Conservation (phyloP, 2,888 invertebrate genomes). For the Noctua janthina region DNA sequence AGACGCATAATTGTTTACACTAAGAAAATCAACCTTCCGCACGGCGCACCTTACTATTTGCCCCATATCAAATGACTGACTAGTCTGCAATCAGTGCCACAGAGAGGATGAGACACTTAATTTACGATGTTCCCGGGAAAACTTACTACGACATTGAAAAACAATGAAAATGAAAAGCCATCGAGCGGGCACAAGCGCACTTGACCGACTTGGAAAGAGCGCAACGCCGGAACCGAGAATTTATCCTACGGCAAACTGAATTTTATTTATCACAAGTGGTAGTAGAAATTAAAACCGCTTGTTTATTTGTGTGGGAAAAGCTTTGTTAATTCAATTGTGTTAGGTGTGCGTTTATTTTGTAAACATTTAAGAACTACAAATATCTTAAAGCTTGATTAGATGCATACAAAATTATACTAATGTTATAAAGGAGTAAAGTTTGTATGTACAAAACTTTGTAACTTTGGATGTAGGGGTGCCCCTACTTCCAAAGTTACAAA, state of each 20-base stretch:
- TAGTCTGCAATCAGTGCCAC: constrained; percentile 31
- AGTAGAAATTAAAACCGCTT: constrained; percentile 58
- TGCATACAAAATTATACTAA: neutral
- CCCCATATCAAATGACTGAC: constrained; percentile 13
- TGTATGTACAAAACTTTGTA: neutral
- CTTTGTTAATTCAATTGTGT: constrained; percentile 22
- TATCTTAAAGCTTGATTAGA: neutral
- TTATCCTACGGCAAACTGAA: constrained; percentile 59
- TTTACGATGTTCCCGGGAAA: constrained; percentile 41
- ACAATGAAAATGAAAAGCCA: constrained; percentile 78
- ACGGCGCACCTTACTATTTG: neutral
- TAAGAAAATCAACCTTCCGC: neutral
- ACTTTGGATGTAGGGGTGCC: neutral
- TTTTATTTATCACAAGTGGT: constrained; percentile 63
- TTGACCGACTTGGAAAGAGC: constrained; percentile 75
- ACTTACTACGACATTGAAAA: constrained; percentile 68
- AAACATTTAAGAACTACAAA: neutral
- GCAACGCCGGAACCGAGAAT: constrained; percentile 66
- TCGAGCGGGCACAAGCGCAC: constrained; percentile 69
- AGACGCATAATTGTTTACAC: neutral
- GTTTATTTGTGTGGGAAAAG: constrained; percentile 24
- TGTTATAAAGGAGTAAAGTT: no score
- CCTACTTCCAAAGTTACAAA: no score
- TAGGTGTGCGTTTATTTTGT: neutral
- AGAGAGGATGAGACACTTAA: constrained; percentile 44